Base-by-base conservation (phyloP, 2,113 vertebrate species). In the Delphinus delphis region DNA sequence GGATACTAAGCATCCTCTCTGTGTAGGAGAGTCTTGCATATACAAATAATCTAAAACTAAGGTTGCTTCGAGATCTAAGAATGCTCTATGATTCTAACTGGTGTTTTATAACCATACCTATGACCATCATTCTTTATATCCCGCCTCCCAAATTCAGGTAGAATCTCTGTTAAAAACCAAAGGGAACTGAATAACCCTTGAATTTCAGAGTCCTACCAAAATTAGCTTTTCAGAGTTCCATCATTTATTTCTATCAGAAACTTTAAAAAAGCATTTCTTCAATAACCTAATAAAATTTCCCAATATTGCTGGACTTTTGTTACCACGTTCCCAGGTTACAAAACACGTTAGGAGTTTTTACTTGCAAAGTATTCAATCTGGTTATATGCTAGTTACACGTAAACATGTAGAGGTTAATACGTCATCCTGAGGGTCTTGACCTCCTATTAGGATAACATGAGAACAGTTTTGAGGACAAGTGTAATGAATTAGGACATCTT, bases 1-100 rank as follows among this genome's bases (percentile, higher is more conserved):
- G 25, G 6, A 3, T 2, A 12, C 15, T 11, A 33, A 12, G 0
- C 5, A 13, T 17, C 60, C 21, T 60, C 44, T 20, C 3, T 0
- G 3, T 23, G 14, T 10, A 21, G 26, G 9, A 28, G n/a, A 55
- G 26, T 8, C 8, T 33, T 60, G 8, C 4, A 12, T 7, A 33
- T 2, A n/a, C 14, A 44, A 3, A 38, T 36, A 58, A 26, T 44
- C 41, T 44, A 58, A 80, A 36, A 23, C 6, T 9, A 53, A 92
- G 0, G 1, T 2, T 10, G 12, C 33, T 38, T 65, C 65, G 12
- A 89, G 25, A 25, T 20, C 33, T 25, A 50, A 89, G 44, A 71
- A 18, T 1, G 0, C 50, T 70, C 21, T 6, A 7, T 9, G 25
- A 70, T 28, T 80, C 36, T 15, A 80, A 76, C 10, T 53, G 6